Evolutionary conservation across 2,888 invertebrate genomes (phyloP).

Genomic region (Epinotia demarniana): DNA sequence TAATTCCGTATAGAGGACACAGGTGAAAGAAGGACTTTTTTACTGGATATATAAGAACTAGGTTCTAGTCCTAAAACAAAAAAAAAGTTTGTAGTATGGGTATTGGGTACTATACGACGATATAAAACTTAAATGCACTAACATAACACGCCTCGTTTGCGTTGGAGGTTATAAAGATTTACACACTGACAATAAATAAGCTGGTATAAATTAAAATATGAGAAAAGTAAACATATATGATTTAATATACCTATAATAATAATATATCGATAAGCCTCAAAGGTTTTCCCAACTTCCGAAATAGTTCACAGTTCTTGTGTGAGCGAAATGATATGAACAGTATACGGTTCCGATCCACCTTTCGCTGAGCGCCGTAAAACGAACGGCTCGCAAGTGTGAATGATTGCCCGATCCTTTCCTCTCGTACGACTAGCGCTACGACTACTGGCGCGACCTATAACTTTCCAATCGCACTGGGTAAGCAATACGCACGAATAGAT

Average conservation of each 20-base stretch:
- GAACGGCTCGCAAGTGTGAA: slow-evolving; percentile 59
- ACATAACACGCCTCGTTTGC: no score
- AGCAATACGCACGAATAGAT: slow-evolving; percentile 67
- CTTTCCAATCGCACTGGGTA: slow-evolving; percentile 60
- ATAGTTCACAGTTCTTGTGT: slow-evolving; percentile 44
- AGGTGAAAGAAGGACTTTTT: not conserved
- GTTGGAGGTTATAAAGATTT: no score
- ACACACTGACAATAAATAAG: no score
- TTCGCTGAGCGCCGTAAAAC: slow-evolving; percentile 52
- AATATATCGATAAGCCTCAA: not conserved
- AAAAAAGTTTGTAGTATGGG: no score
- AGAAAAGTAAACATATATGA: not conserved
- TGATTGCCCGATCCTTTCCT: slow-evolving; percentile 56
- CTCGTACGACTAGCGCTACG: slow-evolving; percentile 50
- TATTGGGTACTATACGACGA: no score
- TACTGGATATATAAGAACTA: no score
- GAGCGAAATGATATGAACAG: slow-evolving; percentile 51
- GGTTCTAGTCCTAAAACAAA: no score
- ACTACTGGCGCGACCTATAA: slow-evolving; percentile 64
- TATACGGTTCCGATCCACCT: slow-evolving; percentile 48
- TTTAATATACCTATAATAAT: not conserved
- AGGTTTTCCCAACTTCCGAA: slow-evolving; percentile 16
- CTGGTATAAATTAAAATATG: no score
- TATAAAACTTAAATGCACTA: no score
- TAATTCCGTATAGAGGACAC: not conserved